Percentiles rank a stretch among this genome's conserved stretches.
phyloP scores from a whole-genome alignment of 2,888 invertebrate genomes.

The Drosophila mettleri region DNA sequence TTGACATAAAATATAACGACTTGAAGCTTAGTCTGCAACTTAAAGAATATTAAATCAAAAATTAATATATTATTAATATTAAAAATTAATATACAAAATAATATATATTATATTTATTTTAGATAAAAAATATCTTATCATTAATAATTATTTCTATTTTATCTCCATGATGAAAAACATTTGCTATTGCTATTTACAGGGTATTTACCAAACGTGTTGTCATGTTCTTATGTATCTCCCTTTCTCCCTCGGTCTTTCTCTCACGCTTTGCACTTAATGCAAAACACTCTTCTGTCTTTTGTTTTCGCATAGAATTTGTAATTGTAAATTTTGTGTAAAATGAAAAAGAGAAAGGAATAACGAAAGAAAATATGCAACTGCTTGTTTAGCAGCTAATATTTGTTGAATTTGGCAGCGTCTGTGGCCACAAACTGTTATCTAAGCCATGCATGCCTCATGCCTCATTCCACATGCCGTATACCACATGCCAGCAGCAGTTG shows the following conservation, averaged over 20 bases:
- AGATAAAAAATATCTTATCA: neutral
- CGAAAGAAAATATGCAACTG: conserved; percentile 22
- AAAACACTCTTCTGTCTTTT: conserved; percentile 37
- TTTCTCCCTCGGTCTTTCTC: neutral
- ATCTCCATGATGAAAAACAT: too few species aligned
- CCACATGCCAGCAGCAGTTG: conserved; percentile 8
- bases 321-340: conserved; percentile 57
- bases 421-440: conserved; percentile 55
- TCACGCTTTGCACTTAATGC: conserved; percentile 45
- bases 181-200: neutral
- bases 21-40: too few species aligned
- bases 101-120: too few species aligned
- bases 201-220: neutral
- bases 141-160: neutral
- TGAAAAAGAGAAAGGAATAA: neutral
- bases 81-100: too few species aligned
- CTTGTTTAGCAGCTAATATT: conserved; percentile 64
- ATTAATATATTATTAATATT: neutral
- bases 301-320: conserved; percentile 63
- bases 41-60: neutral
- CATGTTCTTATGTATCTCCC: neutral
- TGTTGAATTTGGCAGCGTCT: conserved; percentile 27
- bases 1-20: too few species aligned
- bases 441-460: conserved; percentile 22
- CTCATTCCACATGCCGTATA: neutral